Evolutionary conservation across 2,113 vertebrate species (phyloP).

Genomic region (Electrona antarctica): DNA sequence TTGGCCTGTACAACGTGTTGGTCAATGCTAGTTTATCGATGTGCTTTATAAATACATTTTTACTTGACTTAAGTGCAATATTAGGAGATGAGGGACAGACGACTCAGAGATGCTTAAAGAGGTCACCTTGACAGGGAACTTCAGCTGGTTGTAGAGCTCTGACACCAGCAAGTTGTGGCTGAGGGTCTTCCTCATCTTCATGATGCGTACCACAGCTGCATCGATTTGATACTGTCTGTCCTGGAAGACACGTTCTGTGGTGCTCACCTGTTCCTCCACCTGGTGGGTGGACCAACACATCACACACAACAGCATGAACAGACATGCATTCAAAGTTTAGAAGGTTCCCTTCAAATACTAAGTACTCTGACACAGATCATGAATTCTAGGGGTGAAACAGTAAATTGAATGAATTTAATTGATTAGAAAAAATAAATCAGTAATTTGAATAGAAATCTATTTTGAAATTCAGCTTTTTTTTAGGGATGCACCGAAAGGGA

Average conservation of each 20-base stretch:
- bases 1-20: too few relatives aligned
- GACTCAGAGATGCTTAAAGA: not conserved
- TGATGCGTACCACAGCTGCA: conserved; percentile 91
- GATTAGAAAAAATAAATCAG: too few relatives aligned
- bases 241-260: conserved; percentile 93
- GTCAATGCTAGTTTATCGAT: too few relatives aligned
- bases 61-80: not conserved
- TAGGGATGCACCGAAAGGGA: too few relatives aligned
- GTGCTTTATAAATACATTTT: too few relatives aligned
- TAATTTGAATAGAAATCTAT: too few relatives aligned
- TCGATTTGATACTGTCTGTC: conserved; percentile 95
- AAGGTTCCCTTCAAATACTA: too few relatives aligned
- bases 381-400: too few relatives aligned
- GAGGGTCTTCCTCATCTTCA: conserved; percentile 96
- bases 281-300: conserved; percentile 43
- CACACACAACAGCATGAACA: not conserved
- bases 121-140: conserved; percentile 94
- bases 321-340: not conserved
- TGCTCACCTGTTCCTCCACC: conserved; percentile 94
- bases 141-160: conserved; percentile 93
- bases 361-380: not conserved
- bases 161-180: conserved; percentile 92
- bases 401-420: too few relatives aligned
- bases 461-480: too few relatives aligned
- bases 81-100: not conserved